Conservation (phyloP, 1,140 invertebrate species). For the Scylla paramamosain region DNA sequence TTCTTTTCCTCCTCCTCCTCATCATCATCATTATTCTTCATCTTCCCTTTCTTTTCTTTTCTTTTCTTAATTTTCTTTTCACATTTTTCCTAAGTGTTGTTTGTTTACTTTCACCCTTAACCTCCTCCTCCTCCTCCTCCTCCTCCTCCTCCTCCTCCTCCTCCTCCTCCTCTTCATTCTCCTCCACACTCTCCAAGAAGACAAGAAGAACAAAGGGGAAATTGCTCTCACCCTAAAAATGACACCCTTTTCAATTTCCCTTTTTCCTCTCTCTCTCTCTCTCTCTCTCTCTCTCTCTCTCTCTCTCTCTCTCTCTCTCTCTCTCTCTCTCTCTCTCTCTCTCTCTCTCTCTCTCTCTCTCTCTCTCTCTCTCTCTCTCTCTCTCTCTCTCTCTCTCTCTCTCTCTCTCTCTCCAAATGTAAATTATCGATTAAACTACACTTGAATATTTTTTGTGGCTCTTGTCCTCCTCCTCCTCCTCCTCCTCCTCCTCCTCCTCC, state of each 20-base stretch:
- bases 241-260: constrained; percentile 21
- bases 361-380: neutral
- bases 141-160: neutral
- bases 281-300: constrained; percentile 16
- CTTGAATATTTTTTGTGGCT: neutral
- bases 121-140: neutral
- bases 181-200: neutral
- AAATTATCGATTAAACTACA: constrained; percentile 5
- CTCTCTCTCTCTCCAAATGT: neutral
- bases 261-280: neutral
- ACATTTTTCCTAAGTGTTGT: neutral
- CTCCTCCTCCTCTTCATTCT: neutral
- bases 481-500: constrained; percentile 10
- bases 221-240: constrained; percentile 11
- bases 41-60: too few species aligned
- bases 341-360: neutral
- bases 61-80: neutral
- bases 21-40: too few species aligned
- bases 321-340: neutral
- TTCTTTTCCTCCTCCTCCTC: too few species aligned
- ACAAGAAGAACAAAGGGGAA: neutral
- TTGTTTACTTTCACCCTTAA: neutral
- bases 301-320: neutral
- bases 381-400: neutral
- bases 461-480: neutral